phyloP scores from a whole-genome alignment of 2,797 vertebrate genomes.

The Eurystomus glaucurus region DNA sequence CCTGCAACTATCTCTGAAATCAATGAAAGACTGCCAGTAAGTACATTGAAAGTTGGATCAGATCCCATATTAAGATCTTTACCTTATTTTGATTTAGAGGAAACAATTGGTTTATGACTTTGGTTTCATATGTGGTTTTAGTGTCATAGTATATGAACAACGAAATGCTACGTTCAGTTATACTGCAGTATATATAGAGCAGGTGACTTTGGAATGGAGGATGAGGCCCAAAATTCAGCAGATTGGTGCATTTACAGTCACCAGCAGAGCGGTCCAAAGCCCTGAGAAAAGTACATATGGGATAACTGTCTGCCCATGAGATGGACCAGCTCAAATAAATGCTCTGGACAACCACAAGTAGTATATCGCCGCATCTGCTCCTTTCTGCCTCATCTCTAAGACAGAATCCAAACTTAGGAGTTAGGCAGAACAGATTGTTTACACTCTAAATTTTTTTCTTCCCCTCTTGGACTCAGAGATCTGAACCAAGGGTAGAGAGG shows the following conservation, averaged over 20 bases:
- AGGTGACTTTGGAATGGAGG: neutral
- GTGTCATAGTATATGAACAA: neutral
- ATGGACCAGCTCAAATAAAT: neutral
- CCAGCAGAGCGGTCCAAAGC: neutral
- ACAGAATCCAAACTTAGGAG: neutral
- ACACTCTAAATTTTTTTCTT: neutral
- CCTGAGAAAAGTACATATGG: accelerated
- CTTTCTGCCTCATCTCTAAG: neutral
- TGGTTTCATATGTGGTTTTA: neutral
- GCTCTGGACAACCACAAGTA: neutral
- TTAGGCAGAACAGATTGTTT: neutral
- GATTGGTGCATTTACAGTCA: neutral
- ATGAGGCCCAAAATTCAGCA: neutral
- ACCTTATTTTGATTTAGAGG: neutral
- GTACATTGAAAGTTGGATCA: neutral
- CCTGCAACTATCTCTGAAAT: neutral
- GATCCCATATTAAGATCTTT: neutral
- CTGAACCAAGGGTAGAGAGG: neutral
- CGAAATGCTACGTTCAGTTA: neutral
- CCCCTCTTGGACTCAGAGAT: neutral
- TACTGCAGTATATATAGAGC: neutral
- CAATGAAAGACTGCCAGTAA: neutral
- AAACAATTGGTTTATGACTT: neutral
- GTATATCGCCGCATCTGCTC: neutral
- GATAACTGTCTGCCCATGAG: accelerated